Evolutionary conservation across 2,797 vertebrate genomes (phyloP), one percentile per base, ranked within the genome.

Genomic region (Sebastes matsubarae): DNA sequence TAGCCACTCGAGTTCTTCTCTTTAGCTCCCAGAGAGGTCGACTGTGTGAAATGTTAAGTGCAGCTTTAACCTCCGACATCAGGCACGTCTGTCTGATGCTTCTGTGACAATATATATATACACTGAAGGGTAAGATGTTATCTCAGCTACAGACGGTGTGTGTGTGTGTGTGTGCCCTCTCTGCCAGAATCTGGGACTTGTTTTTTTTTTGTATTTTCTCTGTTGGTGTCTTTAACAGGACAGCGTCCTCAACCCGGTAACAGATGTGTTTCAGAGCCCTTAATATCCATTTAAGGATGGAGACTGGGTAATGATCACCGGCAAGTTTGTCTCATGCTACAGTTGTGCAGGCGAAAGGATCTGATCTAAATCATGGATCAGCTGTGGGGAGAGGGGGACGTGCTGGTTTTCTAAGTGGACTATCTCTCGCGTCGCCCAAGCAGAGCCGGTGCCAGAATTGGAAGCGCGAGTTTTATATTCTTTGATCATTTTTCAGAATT

Each of bases 391-490:
- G 36, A 20, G 77, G 60, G 83, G 82, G 87, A 74, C 36, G n/a
- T 92, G 93, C 87, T 89, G 90, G 84, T 87, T 91, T 57, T 80
- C 54, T 32, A 72, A 89, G 72, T 75, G 4, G 54, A 67, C 84
- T 83, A 75, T 87, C 63, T 87, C 65, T 58, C 1, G 18, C 67
- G 64, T 60, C 6, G 88, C 94, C 77, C 89, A 90, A 96, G 91
- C 95, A 94, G 94, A 96, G 94, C 93, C 92, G 25, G 75, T 84
- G 55, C 93, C 95, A 94, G 92, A 79, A 88, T 92, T 96, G 96
- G 96, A 96, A 96, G 96, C 96, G 95, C 96, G 72, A 94, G 94
- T 96, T 96, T 95, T 94, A 95, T 95, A 95, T 93, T 96, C 94
- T 96, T 95, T 96, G 94, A 95, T 96, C 87, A 92, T 92, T 95